Evolutionary conservation across 2,888 invertebrate genomes (phyloP).

Genomic region (Aethes cnicana): DNA sequence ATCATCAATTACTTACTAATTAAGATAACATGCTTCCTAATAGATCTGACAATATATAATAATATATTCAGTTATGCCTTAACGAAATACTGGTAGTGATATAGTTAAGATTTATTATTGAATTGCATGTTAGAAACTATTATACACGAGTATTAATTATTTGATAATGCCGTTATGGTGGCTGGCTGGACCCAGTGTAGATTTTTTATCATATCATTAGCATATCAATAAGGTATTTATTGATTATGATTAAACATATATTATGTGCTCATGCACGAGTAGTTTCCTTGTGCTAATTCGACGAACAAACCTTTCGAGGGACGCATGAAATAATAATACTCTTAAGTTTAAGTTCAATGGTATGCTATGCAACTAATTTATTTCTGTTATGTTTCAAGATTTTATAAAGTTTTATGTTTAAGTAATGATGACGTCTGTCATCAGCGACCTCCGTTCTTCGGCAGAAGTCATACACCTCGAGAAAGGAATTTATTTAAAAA

Average conservation of each 20-base stretch:
- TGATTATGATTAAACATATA: conserved; percentile 46
- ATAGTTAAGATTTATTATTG: conserved; percentile 63
- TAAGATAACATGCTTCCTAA: conserved; percentile 80
- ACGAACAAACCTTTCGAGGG: too few species aligned
- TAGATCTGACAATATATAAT: conserved; percentile 79
- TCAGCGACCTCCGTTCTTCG: too few species aligned
- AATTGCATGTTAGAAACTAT: conserved; percentile 67
- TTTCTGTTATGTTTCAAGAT: conserved; percentile 23
- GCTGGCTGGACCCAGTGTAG: conserved; percentile 74
- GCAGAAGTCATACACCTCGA: too few species aligned
- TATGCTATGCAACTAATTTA: conserved; percentile 8
- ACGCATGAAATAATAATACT: too few species aligned
- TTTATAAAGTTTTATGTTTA: conserved; percentile 14
- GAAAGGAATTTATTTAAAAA: too few species aligned
- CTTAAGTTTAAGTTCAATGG: conserved; percentile 3
- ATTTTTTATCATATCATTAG: conserved; percentile 81
- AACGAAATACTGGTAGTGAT: conserved; percentile 74
- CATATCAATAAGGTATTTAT: conserved; percentile 74
- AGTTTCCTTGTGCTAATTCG: conserved; percentile 45
- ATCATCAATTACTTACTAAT: conserved; percentile 75
- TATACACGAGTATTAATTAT: conserved; percentile 50
- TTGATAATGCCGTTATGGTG: conserved; percentile 51
- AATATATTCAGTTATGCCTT: conserved; percentile 75
- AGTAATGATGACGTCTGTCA: too few species aligned
- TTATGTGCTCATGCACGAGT: conserved; percentile 49